phyloP scores from a whole-genome alignment of 2,797 vertebrate species.

The Falco novaeseelandiae region DNA sequence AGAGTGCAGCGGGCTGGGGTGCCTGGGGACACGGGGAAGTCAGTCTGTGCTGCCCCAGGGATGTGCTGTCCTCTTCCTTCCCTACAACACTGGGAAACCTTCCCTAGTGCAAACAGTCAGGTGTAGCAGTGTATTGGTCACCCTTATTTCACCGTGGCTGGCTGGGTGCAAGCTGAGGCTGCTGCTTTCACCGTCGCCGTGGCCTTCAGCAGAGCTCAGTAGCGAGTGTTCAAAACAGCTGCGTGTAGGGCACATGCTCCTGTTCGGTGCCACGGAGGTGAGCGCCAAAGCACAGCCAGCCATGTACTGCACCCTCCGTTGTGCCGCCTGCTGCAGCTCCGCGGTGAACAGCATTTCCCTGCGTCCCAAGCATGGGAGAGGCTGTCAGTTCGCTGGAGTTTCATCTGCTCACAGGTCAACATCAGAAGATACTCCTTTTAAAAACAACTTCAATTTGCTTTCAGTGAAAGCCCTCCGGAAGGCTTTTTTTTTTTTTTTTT shows the following conservation, averaged over 20 bases:
- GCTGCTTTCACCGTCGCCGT: not conserved
- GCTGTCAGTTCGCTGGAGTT: not conserved
- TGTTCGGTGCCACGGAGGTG: accelerated
- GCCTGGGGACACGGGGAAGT: accelerated
- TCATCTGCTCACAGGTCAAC: not conserved
- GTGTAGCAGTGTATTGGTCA: not conserved
- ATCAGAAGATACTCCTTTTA: not conserved
- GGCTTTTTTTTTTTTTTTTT: too few relatives aligned
- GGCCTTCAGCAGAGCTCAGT: not conserved
- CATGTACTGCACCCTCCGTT: not conserved
- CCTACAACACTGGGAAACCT: not conserved
- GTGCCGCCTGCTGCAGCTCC: not conserved
- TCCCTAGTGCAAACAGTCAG: not conserved
- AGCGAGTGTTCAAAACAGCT: not conserved
- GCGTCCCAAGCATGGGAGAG: not conserved
- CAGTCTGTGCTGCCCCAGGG: not conserved
- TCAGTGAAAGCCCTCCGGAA: not conserved
- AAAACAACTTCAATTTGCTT: not conserved
- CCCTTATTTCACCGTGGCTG: accelerated
- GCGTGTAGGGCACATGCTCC: not conserved
- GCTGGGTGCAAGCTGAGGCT: not conserved
- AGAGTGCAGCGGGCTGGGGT: not conserved
- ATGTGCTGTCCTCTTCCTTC: not conserved
- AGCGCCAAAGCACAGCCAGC: not conserved
- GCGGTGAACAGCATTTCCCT: not conserved